Evolutionary conservation across 2,888 invertebrate species (phyloP).

Genomic region (Strigamia crassipes): DNA sequence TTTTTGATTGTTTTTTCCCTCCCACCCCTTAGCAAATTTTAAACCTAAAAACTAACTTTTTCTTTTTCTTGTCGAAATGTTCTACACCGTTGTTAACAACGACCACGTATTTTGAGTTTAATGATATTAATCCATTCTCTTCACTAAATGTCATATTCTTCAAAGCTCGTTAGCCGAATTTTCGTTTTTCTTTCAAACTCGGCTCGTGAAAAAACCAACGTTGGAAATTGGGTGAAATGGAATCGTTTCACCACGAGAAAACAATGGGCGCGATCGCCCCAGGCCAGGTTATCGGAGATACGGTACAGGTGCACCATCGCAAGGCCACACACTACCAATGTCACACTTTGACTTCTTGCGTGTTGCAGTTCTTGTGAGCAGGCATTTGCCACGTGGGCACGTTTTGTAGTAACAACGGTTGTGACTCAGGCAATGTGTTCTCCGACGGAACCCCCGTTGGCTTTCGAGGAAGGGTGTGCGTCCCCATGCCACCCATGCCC

Average conservation of each 20-base stretch:
- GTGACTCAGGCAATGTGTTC: slow-evolving; percentile 50
- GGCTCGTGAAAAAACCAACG: neutral
- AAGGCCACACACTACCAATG: slow-evolving; percentile 29
- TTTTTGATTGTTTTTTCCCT: neutral
- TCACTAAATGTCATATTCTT: neutral
- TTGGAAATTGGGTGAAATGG: neutral
- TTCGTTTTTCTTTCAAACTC: too few relatives aligned
- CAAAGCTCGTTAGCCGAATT: too few relatives aligned
- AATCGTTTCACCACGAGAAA: neutral
- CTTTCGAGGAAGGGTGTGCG: slow-evolving; percentile 38
- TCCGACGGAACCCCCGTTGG: slow-evolving; percentile 18
- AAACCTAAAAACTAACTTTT: neutral
- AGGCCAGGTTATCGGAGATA: slow-evolving; percentile 30
- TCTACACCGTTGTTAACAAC: neutral
- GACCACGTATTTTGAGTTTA: neutral
- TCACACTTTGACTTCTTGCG: slow-evolving; percentile 51
- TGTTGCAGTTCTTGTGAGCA: slow-evolving; percentile 48
- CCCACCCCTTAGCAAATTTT: neutral
- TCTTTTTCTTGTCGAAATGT: neutral
- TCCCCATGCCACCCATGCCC: neutral
- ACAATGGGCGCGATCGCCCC: neutral
- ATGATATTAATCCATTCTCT: slow-evolving; percentile 10
- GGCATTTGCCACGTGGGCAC: slow-evolving; percentile 44
- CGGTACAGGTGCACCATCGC: slow-evolving; percentile 20
- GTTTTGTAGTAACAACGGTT: slow-evolving; percentile 50